Evolutionary conservation across 2,113 vertebrate genomes (phyloP).

Genomic region (Epinephelus lanceolatus): DNA sequence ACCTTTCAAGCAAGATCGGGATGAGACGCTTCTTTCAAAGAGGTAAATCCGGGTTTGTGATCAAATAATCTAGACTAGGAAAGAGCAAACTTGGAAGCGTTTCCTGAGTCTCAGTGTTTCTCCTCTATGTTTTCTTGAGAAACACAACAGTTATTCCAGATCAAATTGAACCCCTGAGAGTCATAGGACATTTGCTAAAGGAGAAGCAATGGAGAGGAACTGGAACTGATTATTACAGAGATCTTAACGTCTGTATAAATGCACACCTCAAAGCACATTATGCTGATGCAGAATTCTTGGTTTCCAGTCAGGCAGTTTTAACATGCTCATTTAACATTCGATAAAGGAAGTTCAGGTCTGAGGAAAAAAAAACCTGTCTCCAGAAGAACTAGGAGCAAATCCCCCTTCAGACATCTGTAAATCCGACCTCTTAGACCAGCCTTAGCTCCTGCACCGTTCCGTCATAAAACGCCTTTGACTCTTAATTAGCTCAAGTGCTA

Average conservation of each 20-base stretch:
- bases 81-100: slow-evolving; percentile 3
- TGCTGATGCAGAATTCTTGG: not conserved
- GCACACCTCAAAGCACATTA: slow-evolving; percentile 9
- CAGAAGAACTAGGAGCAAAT: slow-evolving; percentile 27
- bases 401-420: slow-evolving; percentile 53
- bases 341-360: slow-evolving; percentile 19
- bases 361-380: slow-evolving; percentile 3
- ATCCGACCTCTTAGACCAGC: slow-evolving; percentile 29
- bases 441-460: slow-evolving; percentile 28
- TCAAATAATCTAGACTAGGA: slow-evolving; percentile 17
- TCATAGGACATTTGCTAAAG: slow-evolving; percentile 10
- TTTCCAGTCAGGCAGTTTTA: slow-evolving; percentile 30
- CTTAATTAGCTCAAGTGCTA: slow-evolving; percentile 69
- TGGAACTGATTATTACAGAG: not conserved
- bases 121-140: not conserved
- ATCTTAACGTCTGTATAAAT: not conserved
- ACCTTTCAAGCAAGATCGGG: slow-evolving; percentile 31
- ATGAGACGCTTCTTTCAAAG: slow-evolving; percentile 48
- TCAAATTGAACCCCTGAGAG: slow-evolving; percentile 6
- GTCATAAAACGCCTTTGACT: slow-evolving; percentile 55
- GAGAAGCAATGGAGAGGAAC: slow-evolving; percentile 10
- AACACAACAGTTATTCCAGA: slow-evolving; percentile 1
- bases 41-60: slow-evolving; percentile 30
- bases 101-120: not conserved
- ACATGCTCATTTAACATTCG: slow-evolving; percentile 24